Percentiles rank a stretch among this genome's conserved stretches.
Conservation (phyloP, 1,140 invertebrate genomes). For the Psilanteris sp. region DNA sequence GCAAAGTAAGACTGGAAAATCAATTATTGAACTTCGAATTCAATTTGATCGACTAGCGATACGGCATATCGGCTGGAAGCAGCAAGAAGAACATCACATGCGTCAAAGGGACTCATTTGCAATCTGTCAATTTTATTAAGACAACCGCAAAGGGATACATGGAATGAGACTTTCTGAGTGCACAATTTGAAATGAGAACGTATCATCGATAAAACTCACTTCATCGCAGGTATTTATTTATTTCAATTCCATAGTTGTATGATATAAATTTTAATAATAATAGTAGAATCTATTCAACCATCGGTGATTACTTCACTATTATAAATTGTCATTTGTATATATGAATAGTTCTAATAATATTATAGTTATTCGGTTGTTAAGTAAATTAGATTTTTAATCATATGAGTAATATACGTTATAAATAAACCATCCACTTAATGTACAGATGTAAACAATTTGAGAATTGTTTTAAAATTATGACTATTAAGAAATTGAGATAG, state of each 20-base stretch:
- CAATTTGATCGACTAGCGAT: constrained; percentile 19
- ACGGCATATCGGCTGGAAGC: neutral
- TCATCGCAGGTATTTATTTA: constrained; percentile 16
- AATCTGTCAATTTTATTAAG: constrained; percentile 21
- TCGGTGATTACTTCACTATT: no score
- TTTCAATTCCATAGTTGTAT: constrained; percentile 1
- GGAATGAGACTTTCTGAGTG: constrained; percentile 7
- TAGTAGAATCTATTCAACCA: no score
- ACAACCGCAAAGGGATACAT: constrained; percentile 16
- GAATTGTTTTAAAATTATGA: no score
- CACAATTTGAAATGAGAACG: constrained; percentile 23
- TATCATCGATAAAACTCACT: constrained; percentile 18
- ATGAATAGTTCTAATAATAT: no score
- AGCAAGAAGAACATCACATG: constrained; percentile 3
- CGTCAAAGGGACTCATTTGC: constrained; percentile 23
- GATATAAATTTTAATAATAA: no score
- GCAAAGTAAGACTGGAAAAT: constrained; percentile 7
- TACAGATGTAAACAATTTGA: no score
- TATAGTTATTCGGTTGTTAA: no score
- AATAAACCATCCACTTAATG: no score
- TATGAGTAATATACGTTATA: no score
- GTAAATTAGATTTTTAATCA: no score
- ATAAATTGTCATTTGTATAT: no score
- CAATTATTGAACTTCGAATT: constrained; percentile 38
- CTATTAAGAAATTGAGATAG: no score